phyloP scores from a whole-genome alignment of 2,888 invertebrate genomes.

The Mantis religiosa region DNA sequence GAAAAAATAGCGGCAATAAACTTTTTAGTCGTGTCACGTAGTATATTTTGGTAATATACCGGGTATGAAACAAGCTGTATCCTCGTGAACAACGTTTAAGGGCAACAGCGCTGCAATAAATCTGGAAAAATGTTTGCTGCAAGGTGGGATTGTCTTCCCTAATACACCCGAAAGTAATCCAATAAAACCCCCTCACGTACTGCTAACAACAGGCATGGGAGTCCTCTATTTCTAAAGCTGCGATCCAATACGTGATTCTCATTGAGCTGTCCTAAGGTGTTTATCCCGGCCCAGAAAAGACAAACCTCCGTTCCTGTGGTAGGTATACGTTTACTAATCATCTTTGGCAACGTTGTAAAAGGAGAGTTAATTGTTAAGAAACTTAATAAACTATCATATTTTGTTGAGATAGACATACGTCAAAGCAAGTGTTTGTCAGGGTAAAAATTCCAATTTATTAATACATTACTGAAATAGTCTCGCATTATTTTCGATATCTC shows the following conservation, averaged over 20 bases:
- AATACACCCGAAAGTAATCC: not conserved
- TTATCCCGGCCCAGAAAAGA: not conserved
- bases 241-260: not conserved
- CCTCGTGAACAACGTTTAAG: not conserved
- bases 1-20: too few species aligned
- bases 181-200: not conserved
- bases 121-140: not conserved
- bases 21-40: too few species aligned
- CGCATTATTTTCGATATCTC: too few species aligned
- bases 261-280: not conserved
- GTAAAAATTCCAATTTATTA: too few species aligned
- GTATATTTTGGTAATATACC: not conserved
- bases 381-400: too few species aligned
- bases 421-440: too few species aligned
- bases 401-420: too few species aligned
- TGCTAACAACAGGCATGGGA: not conserved
- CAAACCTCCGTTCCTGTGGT: not conserved
- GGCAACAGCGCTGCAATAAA: not conserved
- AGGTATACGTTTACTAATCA: not conserved
- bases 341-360: too few species aligned
- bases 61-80: not conserved
- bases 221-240: not conserved
- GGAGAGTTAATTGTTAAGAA: too few species aligned
- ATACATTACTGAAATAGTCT: too few species aligned
- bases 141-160: not conserved